Evolutionary conservation across 2,113 vertebrate species (phyloP).

Genomic region (Urocynchramus pylzowi): DNA sequence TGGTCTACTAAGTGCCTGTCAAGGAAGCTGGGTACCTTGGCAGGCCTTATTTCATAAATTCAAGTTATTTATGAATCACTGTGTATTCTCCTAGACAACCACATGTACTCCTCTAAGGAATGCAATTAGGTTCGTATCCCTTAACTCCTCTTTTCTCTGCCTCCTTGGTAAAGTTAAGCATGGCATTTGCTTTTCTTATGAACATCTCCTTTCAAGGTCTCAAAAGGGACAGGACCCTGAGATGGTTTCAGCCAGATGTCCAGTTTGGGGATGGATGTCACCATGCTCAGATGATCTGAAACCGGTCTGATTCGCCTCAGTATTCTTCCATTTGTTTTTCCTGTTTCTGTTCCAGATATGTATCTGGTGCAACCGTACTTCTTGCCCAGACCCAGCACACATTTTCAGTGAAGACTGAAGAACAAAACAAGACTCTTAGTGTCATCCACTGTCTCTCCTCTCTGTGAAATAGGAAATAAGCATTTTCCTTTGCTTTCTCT

Average conservation of each 20-base stretch:
- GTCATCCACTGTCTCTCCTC: background rate
- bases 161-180: background rate
- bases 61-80: background rate
- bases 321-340: background rate
- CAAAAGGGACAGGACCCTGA: background rate
- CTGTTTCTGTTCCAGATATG: background rate
- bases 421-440: background rate
- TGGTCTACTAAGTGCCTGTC: background rate
- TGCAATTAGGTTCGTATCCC: background rate
- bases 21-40: background rate
- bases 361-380: background rate
- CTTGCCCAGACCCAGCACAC: background rate
- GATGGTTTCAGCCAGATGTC: background rate
- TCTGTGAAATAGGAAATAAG: background rate
- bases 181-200: background rate
- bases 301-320: background rate
- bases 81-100: background rate
- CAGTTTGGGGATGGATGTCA: background rate
- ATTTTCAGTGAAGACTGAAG: background rate
- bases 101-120: background rate
- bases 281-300: background rate
- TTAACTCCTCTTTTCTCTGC: background rate
- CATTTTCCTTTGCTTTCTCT: background rate
- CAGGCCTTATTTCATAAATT: background rate
- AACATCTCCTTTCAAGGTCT: background rate